Evolutionary conservation across 2,888 invertebrate species (phyloP).

Genomic region (Leptinotarsa rubiginosa): DNA sequence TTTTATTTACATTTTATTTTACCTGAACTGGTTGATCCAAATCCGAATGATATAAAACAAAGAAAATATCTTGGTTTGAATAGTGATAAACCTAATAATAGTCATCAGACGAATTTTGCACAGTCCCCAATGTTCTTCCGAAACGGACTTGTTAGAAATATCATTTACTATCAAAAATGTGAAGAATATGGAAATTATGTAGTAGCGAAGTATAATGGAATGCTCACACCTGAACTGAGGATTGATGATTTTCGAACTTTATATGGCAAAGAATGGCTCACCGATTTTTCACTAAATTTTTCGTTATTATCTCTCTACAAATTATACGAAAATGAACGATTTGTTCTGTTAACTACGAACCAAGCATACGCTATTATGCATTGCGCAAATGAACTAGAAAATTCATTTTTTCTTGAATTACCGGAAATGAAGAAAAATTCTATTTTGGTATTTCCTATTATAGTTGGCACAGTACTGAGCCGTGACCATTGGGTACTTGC

Average conservation of each 20-base stretch:
- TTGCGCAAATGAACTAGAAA: not conserved
- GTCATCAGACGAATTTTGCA: constrained; percentile 3
- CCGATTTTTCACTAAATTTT: not conserved
- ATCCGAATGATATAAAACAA: not conserved
- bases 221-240: not conserved
- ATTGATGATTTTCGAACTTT: not conserved
- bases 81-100: not conserved
- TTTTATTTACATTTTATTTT: not conserved
- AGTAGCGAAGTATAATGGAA: not conserved
- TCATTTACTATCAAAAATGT: not conserved
- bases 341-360: constrained; percentile 5
- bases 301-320: constrained; percentile 4
- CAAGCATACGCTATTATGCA: constrained; percentile 11
- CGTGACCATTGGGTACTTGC: not conserved
- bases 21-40: constrained; percentile 1
- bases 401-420: not conserved
- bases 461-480: not conserved
- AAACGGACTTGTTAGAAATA: not conserved
- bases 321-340: constrained; percentile 5
- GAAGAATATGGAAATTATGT: not conserved
- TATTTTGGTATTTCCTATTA: not conserved
- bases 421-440: not conserved
- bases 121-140: not conserved
- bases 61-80: not conserved
- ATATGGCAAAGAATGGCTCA: not conserved